Evolutionary conservation across 2,888 invertebrate species (phyloP).

Genomic region (Mesodorylaimus sp.): DNA sequence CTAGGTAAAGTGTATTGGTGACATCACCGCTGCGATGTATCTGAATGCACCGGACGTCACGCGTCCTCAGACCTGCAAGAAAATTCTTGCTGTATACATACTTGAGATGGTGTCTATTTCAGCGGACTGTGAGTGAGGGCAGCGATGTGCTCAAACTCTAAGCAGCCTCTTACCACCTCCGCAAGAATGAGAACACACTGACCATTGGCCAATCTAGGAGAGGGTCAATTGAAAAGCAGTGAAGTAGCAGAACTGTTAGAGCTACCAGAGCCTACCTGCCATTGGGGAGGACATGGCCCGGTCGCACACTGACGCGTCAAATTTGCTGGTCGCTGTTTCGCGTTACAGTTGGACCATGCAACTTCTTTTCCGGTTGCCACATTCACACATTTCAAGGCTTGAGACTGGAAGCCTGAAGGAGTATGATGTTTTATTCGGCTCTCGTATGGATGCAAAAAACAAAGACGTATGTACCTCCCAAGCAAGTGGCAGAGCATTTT

Average conservation of each 20-base stretch:
- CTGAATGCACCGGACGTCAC: slow-evolving; percentile 59
- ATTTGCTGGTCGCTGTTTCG: slow-evolving; percentile 68
- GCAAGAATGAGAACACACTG: slow-evolving; percentile 64
- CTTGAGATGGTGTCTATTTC: too few species aligned
- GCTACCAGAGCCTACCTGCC: slow-evolving; percentile 16
- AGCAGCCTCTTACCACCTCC: slow-evolving; percentile 84
- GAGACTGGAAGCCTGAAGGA: slow-evolving; percentile 20
- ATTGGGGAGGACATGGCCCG: slow-evolving; percentile 74
- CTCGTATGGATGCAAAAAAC: too few species aligned
- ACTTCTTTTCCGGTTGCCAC: slow-evolving; percentile 49
- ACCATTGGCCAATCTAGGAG: slow-evolving; percentile 17
- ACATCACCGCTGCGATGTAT: slow-evolving; percentile 51
- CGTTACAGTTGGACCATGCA: slow-evolving; percentile 67
- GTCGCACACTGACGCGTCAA: slow-evolving; percentile 77
- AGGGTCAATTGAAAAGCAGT: neutral
- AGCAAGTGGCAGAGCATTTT: slow-evolving; percentile 82
- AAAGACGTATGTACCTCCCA: slow-evolving; percentile 56
- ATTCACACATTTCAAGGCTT: slow-evolving; percentile 19
- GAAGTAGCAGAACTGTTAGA: neutral
- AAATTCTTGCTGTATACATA: too few species aligned
- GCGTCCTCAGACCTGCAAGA: too few species aligned
- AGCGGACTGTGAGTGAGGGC: too few species aligned
- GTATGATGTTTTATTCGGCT: too few species aligned
- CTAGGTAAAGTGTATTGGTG: slow-evolving; percentile 73
- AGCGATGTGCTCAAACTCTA: too few species aligned